phyloP scores from a whole-genome alignment of 2,113 vertebrate genomes.

The Kryptolebias marmoratus region DNA sequence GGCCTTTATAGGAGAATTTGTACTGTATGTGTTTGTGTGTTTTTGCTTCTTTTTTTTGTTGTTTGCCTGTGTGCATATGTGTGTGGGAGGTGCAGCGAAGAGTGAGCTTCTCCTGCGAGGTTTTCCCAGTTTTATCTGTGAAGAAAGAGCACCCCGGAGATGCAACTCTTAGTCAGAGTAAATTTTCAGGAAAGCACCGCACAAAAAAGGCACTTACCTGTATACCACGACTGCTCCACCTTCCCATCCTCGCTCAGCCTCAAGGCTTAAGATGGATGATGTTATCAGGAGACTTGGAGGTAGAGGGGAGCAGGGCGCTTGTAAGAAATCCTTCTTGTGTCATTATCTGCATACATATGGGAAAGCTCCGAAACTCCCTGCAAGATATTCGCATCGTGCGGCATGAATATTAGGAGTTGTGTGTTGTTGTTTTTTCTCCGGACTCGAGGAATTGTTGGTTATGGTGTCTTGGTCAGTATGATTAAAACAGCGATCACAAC shows the following conservation, averaged over 20 bases:
- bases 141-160: slow-evolving; percentile 40
- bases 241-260: slow-evolving; percentile 31
- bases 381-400: slow-evolving; percentile 35
- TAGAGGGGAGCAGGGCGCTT: slow-evolving; percentile 40
- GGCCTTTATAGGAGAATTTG: slow-evolving; percentile 18
- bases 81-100: slow-evolving; percentile 49
- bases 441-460: slow-evolving; percentile 52
- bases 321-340: slow-evolving; percentile 46
- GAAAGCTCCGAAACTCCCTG: slow-evolving; percentile 3
- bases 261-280: slow-evolving; percentile 53
- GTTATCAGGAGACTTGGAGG: slow-evolving; percentile 52
- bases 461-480: slow-evolving; percentile 41
- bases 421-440: slow-evolving; percentile 34
- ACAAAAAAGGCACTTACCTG: neutral
- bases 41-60: neutral
- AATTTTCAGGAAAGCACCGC: slow-evolving; percentile 35
- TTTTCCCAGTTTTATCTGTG: slow-evolving; percentile 53
- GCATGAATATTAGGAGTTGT: slow-evolving; percentile 59
- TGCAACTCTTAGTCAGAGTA: slow-evolving; percentile 45
- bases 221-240: neutral
- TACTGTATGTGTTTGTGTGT: slow-evolving; percentile 14
- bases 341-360: slow-evolving; percentile 56
- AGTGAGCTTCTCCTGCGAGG: slow-evolving; percentile 44
- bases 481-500: slow-evolving; percentile 63
- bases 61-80: slow-evolving; percentile 7